Percentiles rank a stretch among this genome's conserved stretches.
Conservation (phyloP, 2,113 vertebrate species). For the Aythya baeri region DNA sequence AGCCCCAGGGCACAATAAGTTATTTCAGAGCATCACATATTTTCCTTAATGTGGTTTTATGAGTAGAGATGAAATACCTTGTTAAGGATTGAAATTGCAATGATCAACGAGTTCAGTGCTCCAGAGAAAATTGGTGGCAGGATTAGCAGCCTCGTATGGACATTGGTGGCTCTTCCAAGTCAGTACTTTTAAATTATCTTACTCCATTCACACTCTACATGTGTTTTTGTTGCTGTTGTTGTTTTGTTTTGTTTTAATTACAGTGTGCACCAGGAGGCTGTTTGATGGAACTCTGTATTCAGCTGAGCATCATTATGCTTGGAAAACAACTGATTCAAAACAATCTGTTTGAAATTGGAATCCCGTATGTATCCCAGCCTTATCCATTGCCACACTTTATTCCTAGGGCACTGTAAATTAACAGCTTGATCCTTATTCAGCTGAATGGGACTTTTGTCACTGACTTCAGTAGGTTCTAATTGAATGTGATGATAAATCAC, state of each 20-base stretch:
- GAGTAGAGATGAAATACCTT: neutral
- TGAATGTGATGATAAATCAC: conserved; percentile 47
- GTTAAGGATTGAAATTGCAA: neutral
- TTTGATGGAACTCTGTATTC: conserved; percentile 97
- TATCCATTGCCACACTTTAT: neutral
- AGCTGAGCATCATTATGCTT: conserved; percentile 98
- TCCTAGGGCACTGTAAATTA: neutral
- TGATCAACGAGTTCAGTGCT: neutral
- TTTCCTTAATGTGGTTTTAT: conserved; percentile 32
- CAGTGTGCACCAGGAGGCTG: conserved; percentile 98
- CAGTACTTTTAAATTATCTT: neutral
- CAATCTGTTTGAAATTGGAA: conserved; percentile 95
- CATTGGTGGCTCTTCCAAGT: neutral
- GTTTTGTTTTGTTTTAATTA: neutral
- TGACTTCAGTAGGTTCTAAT: conserved; percentile 35
- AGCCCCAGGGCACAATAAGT: neutral
- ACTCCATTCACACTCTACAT: neutral
- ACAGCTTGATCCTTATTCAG: neutral
- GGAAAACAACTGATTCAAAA: conserved; percentile 99
- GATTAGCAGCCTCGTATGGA: neutral
- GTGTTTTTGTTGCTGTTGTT: neutral
- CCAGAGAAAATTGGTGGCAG: neutral
- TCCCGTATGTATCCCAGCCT: conserved; percentile 87
- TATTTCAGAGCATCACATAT: neutral
- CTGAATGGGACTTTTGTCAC: conserved; percentile 3